A percentile compares a stretch with the other conserved stretches of the same genome.
Conservation (phyloP, 2,888 invertebrate species). For the Trissolcus japonicus region DNA sequence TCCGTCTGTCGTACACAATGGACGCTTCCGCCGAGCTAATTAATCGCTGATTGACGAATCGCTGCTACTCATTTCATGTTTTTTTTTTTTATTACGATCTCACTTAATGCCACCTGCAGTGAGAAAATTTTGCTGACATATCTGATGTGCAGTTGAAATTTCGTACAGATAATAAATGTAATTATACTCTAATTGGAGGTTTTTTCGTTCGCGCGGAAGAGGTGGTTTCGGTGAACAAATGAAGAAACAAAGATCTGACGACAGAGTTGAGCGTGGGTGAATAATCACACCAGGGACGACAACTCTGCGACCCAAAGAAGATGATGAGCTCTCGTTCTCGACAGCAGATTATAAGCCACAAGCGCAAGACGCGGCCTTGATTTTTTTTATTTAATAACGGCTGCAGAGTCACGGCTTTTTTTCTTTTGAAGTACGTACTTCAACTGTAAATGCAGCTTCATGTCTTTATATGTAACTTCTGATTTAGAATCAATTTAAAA, state of each 20-base stretch:
- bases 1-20: conserved; percentile 28
- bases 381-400: conserved; percentile 49
- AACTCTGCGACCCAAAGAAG: conserved; percentile 38
- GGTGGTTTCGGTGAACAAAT: conserved; percentile 8
- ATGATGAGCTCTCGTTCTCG: conserved; percentile 42
- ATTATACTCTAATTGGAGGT: too few species aligned
- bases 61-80: conserved; percentile 8
- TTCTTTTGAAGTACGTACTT: conserved; percentile 18
- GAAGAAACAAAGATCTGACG: conserved; percentile 28
- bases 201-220: background rate
- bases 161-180: too few species aligned
- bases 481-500: too few species aligned
- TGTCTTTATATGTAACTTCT: conserved; percentile 12
- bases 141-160: background rate
- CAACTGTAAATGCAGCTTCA: conserved; percentile 19
- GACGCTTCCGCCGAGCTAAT: conserved; percentile 36
- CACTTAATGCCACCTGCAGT: background rate
- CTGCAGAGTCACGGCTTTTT: conserved; percentile 44
- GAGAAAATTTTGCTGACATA: background rate
- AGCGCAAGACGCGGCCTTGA: conserved; percentile 48
- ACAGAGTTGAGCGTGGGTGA: conserved; percentile 34
- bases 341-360: conserved; percentile 32
- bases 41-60: conserved; percentile 38
- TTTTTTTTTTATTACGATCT: background rate
- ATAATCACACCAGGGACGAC: conserved; percentile 51